Conservation (phyloP, 2,113 vertebrate species). For the Peromyscus californicus region DNA sequence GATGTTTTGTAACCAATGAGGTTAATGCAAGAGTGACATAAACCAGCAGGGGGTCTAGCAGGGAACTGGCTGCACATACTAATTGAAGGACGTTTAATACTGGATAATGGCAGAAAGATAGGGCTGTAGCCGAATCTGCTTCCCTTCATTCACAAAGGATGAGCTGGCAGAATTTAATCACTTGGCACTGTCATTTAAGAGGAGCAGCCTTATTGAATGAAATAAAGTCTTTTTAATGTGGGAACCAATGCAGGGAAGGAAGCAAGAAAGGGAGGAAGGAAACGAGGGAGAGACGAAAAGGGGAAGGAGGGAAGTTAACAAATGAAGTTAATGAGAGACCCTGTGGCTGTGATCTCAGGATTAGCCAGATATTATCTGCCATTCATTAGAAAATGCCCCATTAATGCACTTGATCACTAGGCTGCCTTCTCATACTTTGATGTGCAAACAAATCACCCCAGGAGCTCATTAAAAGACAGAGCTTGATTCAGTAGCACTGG, state of each 20-base stretch:
- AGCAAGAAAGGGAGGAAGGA: slow-evolving; percentile 74
- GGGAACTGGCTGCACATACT: slow-evolving; percentile 85
- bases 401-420: slow-evolving; percentile 43
- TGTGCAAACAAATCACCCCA: slow-evolving; percentile 69
- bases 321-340: slow-evolving; percentile 57
- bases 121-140: slow-evolving; percentile 82
- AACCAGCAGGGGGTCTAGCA: slow-evolving; percentile 85
- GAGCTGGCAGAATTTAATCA: slow-evolving; percentile 86
- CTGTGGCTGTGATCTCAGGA: slow-evolving; percentile 59
- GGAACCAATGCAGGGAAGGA: slow-evolving; percentile 71
- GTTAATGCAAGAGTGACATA: slow-evolving; percentile 88
- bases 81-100: slow-evolving; percentile 88
- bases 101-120: slow-evolving; percentile 87
- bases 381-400: slow-evolving; percentile 70
- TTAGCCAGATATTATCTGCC: slow-evolving; percentile 65
- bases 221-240: slow-evolving; percentile 75
- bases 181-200: slow-evolving; percentile 80
- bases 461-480: slow-evolving; percentile 65
- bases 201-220: slow-evolving; percentile 83
- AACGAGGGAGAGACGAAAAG: slow-evolving; percentile 12
- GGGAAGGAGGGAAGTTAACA: slow-evolving; percentile 55
- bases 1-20: slow-evolving; percentile 87
- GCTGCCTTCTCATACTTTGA: slow-evolving; percentile 68
- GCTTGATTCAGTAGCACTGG: slow-evolving; percentile 46
- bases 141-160: slow-evolving; percentile 86